phyloP scores from a whole-genome alignment of 1,140 invertebrate species.

The Panagrolaimus sp. region DNA sequence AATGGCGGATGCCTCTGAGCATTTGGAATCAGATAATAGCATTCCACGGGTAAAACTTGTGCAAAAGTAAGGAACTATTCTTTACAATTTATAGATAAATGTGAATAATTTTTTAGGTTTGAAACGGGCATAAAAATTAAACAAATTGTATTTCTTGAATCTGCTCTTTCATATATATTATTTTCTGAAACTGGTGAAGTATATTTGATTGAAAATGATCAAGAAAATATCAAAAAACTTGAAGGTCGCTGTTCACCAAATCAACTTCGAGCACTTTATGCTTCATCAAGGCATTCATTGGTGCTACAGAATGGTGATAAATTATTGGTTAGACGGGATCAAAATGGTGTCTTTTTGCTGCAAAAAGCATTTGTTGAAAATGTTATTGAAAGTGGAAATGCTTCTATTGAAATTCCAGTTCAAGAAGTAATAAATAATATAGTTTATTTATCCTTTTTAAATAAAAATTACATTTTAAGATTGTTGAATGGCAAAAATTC shows the following conservation, averaged over 20 bases:
- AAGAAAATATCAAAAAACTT: not conserved
- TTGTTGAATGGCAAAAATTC: conserved; percentile 5
- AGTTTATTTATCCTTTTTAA: no score
- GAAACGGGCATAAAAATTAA: not conserved
- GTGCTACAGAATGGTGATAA: not conserved
- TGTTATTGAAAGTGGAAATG: not conserved
- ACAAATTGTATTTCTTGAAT: not conserved
- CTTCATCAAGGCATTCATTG: not conserved
- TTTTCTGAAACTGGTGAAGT: not conserved
- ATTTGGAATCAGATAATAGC: no score
- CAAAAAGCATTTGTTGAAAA: not conserved
- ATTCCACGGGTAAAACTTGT: conserved; percentile 5
- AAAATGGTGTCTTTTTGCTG: not conserved
- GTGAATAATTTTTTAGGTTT: not conserved
- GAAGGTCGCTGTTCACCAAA: not conserved
- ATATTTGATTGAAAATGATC: not conserved
- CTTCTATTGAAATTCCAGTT: not conserved
- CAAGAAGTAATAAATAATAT: no score
- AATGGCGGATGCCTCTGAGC: no score
- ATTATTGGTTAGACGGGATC: conserved; percentile 6
- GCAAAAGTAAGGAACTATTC: not conserved
- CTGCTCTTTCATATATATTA: not conserved
- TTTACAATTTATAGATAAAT: not conserved
- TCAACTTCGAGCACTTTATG: not conserved
- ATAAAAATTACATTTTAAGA: not conserved